Conservation (phyloP, 2,888 invertebrate genomes). For the Nymphalis polychloros region DNA sequence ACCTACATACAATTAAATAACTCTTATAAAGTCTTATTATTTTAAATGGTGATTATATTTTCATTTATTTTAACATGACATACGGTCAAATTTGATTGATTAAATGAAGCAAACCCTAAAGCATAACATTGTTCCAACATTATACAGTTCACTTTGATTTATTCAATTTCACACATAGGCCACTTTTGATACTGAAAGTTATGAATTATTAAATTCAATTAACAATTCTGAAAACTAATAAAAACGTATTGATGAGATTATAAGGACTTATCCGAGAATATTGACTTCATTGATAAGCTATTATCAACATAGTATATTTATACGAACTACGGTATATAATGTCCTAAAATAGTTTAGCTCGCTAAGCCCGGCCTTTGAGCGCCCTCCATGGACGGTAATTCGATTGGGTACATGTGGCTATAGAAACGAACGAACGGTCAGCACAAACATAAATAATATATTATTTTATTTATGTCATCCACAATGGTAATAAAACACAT, state of each 20-base stretch:
- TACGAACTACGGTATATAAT: constrained; percentile 17
- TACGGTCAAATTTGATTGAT: too few relatives aligned
- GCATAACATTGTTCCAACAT: neutral
- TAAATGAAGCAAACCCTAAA: too few relatives aligned
- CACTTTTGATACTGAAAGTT: neutral
- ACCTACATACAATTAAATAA: too few relatives aligned
- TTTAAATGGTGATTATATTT: too few relatives aligned
- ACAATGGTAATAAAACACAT: too few relatives aligned
- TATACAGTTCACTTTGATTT: neutral
- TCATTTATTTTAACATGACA: too few relatives aligned
- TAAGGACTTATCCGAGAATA: neutral
- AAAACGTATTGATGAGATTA: constrained; percentile 1
- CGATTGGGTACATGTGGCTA: constrained; percentile 25
- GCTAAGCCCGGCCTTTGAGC: constrained; percentile 31
- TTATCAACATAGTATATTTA: constrained; percentile 10
- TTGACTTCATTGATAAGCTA: constrained; percentile 15
- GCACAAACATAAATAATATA: neutral
- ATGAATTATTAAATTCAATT: neutral
- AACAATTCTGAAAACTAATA: neutral
- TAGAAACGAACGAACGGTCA: constrained; percentile 12
- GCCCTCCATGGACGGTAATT: constrained; percentile 25
- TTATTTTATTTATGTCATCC: too few relatives aligned
- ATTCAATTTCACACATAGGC: neutral
- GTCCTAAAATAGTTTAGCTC: constrained; percentile 25
- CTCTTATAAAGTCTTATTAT: too few relatives aligned